These are phyloP conservation scores for Todus mexicanus DNA, from an alignment of 2,797 vertebrate genomes.

Conservation along the genomic window DNA sequence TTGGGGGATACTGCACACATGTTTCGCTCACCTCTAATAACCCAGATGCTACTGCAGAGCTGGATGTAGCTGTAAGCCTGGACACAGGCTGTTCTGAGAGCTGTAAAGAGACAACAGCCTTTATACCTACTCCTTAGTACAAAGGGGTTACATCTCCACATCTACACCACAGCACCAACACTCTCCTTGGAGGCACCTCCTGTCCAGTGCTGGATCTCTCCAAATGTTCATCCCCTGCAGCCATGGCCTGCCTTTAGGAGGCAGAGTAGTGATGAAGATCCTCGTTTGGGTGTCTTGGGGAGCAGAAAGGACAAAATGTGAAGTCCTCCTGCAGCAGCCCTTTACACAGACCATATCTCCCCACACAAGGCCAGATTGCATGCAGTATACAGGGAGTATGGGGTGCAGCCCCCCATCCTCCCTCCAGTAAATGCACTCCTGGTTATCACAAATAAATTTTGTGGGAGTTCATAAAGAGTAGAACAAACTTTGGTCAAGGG, in stretches of 20 bases:
- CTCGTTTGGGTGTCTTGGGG: not conserved
- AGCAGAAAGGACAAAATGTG: not conserved
- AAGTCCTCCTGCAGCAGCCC: not conserved
- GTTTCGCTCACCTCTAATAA: not conserved
- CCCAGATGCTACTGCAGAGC: not conserved
- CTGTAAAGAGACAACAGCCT: not conserved
- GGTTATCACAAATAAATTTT: not conserved
- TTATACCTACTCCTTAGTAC: not conserved
- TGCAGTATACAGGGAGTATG: not conserved
- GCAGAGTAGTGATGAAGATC: not conserved
- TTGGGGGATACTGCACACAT: not conserved
- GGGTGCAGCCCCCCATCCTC: not conserved
- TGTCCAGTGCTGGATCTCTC: not conserved
- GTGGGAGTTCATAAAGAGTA: not conserved
- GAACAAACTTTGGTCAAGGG: not conserved
- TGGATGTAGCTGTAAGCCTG: not conserved
- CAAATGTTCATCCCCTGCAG: not conserved
- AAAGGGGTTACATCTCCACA: not conserved
- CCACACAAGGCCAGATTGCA: accelerated
- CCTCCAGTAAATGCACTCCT: not conserved
- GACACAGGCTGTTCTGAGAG: not conserved
- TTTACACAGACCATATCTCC: not conserved
- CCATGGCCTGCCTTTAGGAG: not conserved
- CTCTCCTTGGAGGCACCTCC: not conserved
- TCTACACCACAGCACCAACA: not conserved